Conservation (phyloP, 2,113 vertebrate species). For the Megaceryle torquata region DNA sequence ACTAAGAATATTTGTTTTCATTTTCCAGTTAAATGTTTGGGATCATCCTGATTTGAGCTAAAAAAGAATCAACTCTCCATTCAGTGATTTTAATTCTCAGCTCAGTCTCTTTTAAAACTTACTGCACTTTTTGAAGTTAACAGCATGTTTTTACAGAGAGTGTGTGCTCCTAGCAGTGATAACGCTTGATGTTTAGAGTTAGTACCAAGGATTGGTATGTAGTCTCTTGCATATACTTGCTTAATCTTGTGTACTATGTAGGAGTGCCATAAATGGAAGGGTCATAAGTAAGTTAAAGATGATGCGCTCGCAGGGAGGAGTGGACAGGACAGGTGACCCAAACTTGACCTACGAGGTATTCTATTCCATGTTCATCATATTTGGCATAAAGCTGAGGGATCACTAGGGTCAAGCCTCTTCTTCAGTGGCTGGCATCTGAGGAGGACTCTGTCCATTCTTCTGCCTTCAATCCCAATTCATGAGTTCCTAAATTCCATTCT, state of each 20-base stretch:
- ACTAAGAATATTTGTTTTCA: background rate
- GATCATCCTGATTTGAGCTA: background rate
- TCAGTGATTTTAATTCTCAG: background rate
- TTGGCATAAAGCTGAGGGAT: too few relatives aligned
- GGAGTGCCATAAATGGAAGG: background rate
- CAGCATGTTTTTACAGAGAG: background rate
- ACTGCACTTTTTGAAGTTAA: too few relatives aligned
- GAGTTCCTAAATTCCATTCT: too few relatives aligned
- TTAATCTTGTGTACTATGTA: background rate
- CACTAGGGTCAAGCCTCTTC: too few relatives aligned
- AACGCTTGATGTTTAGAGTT: background rate
- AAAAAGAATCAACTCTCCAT: background rate
- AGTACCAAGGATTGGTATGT: background rate
- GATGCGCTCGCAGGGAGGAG: background rate
- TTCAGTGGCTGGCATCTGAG: too few relatives aligned
- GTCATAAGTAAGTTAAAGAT: background rate
- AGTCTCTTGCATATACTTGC: background rate
- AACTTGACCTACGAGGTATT: too few relatives aligned
- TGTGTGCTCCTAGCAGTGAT: background rate
- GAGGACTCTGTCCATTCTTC: too few relatives aligned
- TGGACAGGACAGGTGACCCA: background rate
- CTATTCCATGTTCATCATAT: too few relatives aligned
- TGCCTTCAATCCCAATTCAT: too few relatives aligned
- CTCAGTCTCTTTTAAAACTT: background rate
- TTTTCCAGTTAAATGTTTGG: background rate